A percentile compares a stretch with the other conserved stretches of the same genome.
phyloP scores from a whole-genome alignment of 2,888 invertebrate species.

The Archips xylosteana region DNA sequence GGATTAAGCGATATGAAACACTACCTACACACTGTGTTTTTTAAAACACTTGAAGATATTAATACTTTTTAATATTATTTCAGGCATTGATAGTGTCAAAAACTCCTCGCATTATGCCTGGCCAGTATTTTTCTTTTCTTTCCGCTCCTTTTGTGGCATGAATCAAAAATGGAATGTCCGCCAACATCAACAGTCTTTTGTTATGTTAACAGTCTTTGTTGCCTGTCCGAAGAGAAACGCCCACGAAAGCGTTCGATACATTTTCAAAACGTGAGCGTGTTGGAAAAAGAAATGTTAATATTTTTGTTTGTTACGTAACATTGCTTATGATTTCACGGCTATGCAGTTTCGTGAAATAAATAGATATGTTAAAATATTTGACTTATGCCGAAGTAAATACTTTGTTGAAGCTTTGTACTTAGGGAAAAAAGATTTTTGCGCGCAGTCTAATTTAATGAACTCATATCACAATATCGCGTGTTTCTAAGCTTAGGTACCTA shows the following conservation, averaged over 20 bases:
- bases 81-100: not conserved
- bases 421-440: no score
- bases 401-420: not conserved
- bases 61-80: not conserved
- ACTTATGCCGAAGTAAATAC: not conserved
- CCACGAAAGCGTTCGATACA: constrained; percentile 30
- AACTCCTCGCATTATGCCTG: not conserved
- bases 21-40: no score
- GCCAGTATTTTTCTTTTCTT: not conserved
- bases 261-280: constrained; percentile 27
- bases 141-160: not conserved
- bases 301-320: constrained; percentile 8
- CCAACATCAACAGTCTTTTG: constrained; percentile 15
- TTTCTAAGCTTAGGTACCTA: no score
- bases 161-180: not conserved
- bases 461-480: no score
- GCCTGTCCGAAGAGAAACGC: constrained; percentile 23
- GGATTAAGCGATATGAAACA: no score
- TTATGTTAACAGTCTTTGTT: constrained; percentile 26
- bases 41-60: no score
- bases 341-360: not conserved
- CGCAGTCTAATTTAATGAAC: no score
- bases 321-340: not conserved
- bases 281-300: constrained; percentile 10
- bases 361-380: not conserved